Evolutionary conservation across 2,797 vertebrate species (phyloP).

Genomic region (Cacajao melanocephalus): DNA sequence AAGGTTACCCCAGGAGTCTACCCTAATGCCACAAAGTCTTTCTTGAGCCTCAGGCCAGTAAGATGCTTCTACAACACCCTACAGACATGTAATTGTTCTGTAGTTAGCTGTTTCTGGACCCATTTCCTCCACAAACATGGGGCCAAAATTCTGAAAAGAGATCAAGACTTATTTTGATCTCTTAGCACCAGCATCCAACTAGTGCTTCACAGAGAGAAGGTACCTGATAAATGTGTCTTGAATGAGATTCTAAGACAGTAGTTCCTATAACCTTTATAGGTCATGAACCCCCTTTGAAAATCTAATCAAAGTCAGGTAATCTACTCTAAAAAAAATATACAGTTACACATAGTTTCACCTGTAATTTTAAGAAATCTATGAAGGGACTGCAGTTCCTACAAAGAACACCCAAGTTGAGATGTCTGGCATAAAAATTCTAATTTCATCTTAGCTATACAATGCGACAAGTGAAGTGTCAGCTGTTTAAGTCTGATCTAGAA

Average conservation of each 20-base stretch:
- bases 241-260: neutral
- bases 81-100: neutral
- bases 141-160: neutral
- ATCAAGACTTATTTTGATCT: neutral
- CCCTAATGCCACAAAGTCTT: neutral
- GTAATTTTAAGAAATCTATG: constrained; percentile 11
- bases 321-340: neutral
- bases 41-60: neutral
- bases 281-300: neutral
- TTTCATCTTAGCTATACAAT: neutral
- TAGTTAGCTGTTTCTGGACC: neutral
- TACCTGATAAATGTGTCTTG: neutral
- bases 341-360: neutral
- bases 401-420: neutral
- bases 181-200: neutral
- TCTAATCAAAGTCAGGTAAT: neutral
- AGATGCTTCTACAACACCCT: neutral
- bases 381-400: neutral
- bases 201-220: neutral
- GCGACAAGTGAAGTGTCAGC: neutral
- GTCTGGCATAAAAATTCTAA: neutral
- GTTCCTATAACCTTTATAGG: neutral
- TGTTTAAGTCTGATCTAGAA: constrained; percentile 15
- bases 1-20: neutral
- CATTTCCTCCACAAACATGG: neutral